Conservation (phyloP, 2,113 vertebrate genomes). For the Xiphophorus maculatus region DNA sequence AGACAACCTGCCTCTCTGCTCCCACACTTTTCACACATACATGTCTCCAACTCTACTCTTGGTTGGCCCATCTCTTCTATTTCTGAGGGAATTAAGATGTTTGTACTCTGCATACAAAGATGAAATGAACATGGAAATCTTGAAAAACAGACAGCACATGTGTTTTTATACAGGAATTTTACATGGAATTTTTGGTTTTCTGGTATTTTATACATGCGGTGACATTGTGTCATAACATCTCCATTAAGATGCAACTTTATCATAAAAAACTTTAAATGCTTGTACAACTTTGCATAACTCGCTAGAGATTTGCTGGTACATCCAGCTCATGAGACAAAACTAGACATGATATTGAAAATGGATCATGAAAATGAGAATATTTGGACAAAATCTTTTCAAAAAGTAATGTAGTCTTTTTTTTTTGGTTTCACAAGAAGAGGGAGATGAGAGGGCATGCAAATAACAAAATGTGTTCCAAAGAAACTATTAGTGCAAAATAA, state of each 20-base stretch:
- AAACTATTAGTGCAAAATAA: neutral
- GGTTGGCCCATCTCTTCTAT: neutral
- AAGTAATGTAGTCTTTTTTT: neutral
- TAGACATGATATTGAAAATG: neutral
- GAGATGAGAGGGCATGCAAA: too few relatives aligned
- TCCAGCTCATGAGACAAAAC: neutral
- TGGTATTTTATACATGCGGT: neutral
- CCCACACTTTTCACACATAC: constrained; percentile 1
- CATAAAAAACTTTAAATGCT: constrained; percentile 1
- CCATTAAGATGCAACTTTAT: constrained; percentile 41
- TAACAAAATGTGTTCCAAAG: too few relatives aligned
- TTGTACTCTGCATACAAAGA: constrained; percentile 12
- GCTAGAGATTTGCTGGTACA: neutral
- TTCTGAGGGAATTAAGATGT: neutral
- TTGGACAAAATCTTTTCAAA: neutral
- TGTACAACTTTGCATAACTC: neutral
- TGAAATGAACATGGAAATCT: neutral
- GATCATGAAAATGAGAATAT: neutral
- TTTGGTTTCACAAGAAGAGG: too few relatives aligned
- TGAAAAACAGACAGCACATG: neutral
- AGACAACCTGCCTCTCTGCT: constrained; percentile 10
- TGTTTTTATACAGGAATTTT: neutral
- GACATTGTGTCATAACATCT: constrained; percentile 4
- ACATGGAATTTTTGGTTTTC: neutral
- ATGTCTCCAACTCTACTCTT: neutral